Evolutionary conservation across 2,113 vertebrate species (phyloP), one percentile per base, ranked within the genome.

Genomic region (Asarcornis scutulata): DNA sequence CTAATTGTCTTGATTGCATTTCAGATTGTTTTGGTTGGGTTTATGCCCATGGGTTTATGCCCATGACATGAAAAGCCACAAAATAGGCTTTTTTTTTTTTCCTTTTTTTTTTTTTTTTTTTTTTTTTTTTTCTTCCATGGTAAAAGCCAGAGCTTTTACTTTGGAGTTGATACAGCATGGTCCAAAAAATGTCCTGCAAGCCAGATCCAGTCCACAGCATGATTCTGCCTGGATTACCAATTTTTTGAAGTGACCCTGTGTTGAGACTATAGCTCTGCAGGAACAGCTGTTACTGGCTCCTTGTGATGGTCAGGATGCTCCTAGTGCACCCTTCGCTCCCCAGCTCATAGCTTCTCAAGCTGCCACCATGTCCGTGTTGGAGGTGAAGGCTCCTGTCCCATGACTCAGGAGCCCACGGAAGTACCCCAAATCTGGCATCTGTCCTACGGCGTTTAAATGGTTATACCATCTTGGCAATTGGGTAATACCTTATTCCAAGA

Each of bases 201-300:
- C 64, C 81, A 89, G 77, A 84, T 82, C 94, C 69, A 82, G 66
- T 76, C 77, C 81, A 56, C 93, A 95, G 91, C 62, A 1, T 72
- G 91, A 75, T 84, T 92, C 83, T 92, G 88, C 86, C 66, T n/a
- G 60, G 83, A 89, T 91, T 93, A 92, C 86, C 36, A 67, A 18
- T 93, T 66, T 95, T 94, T 94, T 95, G 86, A 96, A 95, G 91
- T 89, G 77, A 91, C 84, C 89, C 71, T 76, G 55, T 72, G 38
- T 68, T 89, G 77, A 66, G 86, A 78, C 73, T 93, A 46, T 40
- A 81, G 66, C 95, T 96, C 80, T 0, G 91, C 63, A 89, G 93
- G 91, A 86, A 78, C 93, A 95, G 93, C 92, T 92, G 93, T 67
- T 93, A 21, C 91, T 42, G 60, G 52, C 69, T 93, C 34, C 74